These are phyloP conservation scores for Trissolcus japonicus DNA, from an alignment of 2,888 invertebrate genomes.

Conservation along the genomic window DNA sequence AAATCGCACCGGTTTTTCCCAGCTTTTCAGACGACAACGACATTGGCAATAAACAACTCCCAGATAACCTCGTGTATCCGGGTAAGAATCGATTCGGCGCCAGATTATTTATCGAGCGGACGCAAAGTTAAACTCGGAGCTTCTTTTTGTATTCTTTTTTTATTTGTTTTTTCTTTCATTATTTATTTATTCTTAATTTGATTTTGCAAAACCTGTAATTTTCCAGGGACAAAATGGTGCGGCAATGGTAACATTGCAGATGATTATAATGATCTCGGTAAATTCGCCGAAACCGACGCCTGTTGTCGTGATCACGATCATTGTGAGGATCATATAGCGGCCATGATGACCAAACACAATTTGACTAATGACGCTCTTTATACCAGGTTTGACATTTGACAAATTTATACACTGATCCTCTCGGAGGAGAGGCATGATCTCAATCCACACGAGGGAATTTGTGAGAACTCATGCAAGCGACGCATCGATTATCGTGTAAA, in stretches of 20 bases:
- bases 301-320: constrained; percentile 72
- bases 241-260: constrained; percentile 68
- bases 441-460: background rate
- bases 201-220: too few species aligned
- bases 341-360: constrained; percentile 64
- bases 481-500: constrained; percentile 12
- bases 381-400: constrained; percentile 63
- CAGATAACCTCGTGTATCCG: constrained; percentile 50
- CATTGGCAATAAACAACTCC: constrained; percentile 37
- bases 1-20: constrained; percentile 35
- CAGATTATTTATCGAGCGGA: constrained; percentile 27
- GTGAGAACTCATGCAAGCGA: background rate
- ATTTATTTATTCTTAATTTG: too few species aligned
- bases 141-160: background rate
- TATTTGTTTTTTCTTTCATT: background rate
- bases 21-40: constrained; percentile 28
- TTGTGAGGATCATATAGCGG: constrained; percentile 67
- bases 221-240: constrained; percentile 71
- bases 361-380: constrained; percentile 67
- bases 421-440: background rate
- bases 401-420: constrained; percentile 1
- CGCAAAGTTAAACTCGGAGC: constrained; percentile 21
- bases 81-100: constrained; percentile 53
- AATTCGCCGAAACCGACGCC: constrained; percentile 66
- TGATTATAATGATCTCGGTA: constrained; percentile 66